These are phyloP conservation scores for Lasius platythorax DNA, from an alignment of 2,888 invertebrate species.

Conservation along the genomic window DNA sequence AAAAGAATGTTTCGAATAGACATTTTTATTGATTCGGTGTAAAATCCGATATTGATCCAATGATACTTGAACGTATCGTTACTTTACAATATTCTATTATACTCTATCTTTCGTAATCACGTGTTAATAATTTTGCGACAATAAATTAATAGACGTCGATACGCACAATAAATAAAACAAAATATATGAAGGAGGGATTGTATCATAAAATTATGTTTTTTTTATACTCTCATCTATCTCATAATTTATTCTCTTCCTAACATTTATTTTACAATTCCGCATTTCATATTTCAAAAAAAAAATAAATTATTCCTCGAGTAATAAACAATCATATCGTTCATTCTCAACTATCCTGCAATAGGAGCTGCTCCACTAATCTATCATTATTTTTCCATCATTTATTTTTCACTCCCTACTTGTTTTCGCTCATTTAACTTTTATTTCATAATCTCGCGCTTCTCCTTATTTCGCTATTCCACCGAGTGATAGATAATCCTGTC, in stretches of 20 bases:
- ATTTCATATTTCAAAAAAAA: not conserved
- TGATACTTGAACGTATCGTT: not conserved
- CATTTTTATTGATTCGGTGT: not conserved
- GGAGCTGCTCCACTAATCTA: not conserved
- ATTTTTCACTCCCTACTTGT: not conserved
- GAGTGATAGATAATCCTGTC: slow-evolving; percentile 23
- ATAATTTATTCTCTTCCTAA: not conserved
- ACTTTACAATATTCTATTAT: not conserved
- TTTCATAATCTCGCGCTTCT: not conserved
- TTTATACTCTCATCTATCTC: slow-evolving; percentile 4
- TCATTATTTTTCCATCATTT: not conserved
- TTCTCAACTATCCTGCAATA: not conserved
- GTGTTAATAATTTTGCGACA: not conserved
- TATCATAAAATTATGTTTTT: slow-evolving; percentile 3
- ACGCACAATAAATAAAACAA: not conserved
- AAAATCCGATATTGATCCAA: not conserved
- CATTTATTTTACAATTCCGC: not conserved
- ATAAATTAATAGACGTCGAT: not conserved
- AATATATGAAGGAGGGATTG: not conserved
- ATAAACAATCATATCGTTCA: not conserved
- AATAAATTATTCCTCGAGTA: not conserved
- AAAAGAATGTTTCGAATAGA: slow-evolving; percentile 50
- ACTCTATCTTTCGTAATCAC: not conserved
- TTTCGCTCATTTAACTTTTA: slow-evolving; percentile 11
- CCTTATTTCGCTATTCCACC: not conserved